phyloP scores from a whole-genome alignment of 2,888 invertebrate genomes.

The Tenthredo notha region DNA sequence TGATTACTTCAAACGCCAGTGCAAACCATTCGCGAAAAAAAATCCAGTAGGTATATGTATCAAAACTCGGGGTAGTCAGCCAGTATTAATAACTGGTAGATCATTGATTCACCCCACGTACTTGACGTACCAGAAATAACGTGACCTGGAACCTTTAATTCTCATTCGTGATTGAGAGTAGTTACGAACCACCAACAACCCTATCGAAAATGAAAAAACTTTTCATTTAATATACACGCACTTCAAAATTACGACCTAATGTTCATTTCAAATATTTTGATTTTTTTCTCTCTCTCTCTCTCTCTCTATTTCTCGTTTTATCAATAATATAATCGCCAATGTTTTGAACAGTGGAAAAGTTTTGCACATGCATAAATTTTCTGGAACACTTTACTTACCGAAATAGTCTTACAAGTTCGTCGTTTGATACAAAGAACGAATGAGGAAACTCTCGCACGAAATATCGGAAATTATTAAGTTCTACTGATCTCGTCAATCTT shows the following conservation, averaged over 20 bases:
- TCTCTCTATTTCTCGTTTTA: too few relatives aligned
- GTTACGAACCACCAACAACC: neutral
- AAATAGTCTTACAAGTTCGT: neutral
- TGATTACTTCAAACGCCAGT: neutral
- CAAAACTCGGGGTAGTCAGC: neutral
- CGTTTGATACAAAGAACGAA: neutral
- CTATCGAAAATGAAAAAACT: slow-evolving; percentile 15
- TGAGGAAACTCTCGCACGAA: neutral
- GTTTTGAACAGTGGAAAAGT: neutral
- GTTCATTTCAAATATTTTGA: neutral
- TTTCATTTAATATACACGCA: slow-evolving; percentile 3
- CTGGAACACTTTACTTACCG: neutral
- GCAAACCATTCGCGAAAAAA: neutral
- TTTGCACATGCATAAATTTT: neutral
- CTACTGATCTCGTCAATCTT: slow-evolving; percentile 2
- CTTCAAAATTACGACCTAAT: neutral
- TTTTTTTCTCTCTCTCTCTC: neutral
- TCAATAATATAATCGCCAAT: neutral
- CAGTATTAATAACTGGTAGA: slow-evolving; percentile 19
- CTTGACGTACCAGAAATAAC: neutral
- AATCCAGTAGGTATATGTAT: neutral
- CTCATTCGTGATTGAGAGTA: slow-evolving; percentile 21
- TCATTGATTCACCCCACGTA: slow-evolving; percentile 19
- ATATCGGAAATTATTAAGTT: neutral
- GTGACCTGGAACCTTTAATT: slow-evolving; percentile 14